Conservation (phyloP, 1,140 invertebrate species). For the Zaprionus africanus region DNA sequence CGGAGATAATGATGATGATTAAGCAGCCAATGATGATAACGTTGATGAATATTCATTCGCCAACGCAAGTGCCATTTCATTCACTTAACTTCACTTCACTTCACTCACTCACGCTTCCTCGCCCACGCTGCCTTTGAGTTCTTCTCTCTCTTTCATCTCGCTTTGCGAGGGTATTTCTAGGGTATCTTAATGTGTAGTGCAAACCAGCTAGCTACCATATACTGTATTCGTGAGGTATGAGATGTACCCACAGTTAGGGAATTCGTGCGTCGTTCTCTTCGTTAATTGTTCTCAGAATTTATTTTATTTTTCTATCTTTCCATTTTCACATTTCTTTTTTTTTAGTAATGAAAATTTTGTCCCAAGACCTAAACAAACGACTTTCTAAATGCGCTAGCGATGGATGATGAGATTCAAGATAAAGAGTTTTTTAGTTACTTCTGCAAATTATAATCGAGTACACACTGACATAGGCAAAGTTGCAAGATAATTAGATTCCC, state of each 20-base stretch:
- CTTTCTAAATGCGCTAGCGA: conserved; percentile 28
- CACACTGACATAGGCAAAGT: too few species aligned
- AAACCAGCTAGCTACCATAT: not conserved
- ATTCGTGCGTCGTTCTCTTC: not conserved
- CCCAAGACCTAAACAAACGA: conserved; percentile 1
- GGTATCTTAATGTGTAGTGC: not conserved
- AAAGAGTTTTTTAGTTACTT: not conserved
- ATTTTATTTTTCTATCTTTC: conserved; percentile 27
- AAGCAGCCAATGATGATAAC: not conserved
- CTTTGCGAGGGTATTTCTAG: not conserved
- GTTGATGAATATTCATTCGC: conserved; percentile 25
- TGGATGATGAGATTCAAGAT: not conserved
- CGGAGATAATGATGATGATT: conserved; percentile 12
- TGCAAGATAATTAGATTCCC: too few species aligned
- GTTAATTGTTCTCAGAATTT: conserved; percentile 40
- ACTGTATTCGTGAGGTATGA: not conserved
- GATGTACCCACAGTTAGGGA: not conserved
- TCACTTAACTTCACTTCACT: conserved; percentile 52
- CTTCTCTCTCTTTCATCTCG: conserved; percentile 12
- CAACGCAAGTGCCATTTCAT: conserved; percentile 47
- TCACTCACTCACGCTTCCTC: conserved; percentile 23
- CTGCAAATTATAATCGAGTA: not conserved
- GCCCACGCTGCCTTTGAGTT: conserved; percentile 4
- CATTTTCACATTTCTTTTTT: conserved; percentile 5
- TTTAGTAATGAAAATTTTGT: not conserved